These are phyloP conservation scores for Rotaria socialis DNA, from an alignment of 2,888 invertebrate genomes.

Conservation along the genomic window DNA sequence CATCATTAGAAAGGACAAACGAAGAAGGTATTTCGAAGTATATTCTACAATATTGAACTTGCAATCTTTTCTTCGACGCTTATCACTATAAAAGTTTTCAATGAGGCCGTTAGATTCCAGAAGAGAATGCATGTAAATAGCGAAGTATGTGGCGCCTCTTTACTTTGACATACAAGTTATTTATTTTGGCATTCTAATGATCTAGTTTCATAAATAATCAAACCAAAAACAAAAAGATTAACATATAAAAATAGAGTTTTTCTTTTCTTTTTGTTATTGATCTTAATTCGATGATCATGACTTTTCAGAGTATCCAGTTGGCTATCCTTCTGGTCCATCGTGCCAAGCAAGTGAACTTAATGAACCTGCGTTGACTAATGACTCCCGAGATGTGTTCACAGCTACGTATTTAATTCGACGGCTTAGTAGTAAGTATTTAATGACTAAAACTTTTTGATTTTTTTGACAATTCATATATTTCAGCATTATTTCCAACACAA, in stretches of 20 bases:
- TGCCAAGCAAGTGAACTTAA: neutral
- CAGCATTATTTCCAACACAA: conserved; percentile 5
- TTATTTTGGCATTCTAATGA: neutral
- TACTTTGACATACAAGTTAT: neutral
- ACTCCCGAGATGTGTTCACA: conserved; percentile 6
- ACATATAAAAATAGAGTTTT: too few species aligned
- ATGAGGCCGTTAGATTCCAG: neutral
- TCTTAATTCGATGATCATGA: neutral
- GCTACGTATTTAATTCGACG: conserved; percentile 18
- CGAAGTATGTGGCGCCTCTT: conserved; percentile 15
- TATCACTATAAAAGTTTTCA: neutral
- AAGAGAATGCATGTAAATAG: neutral
- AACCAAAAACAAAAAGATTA: too few species aligned
- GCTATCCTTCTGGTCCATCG: neutral
- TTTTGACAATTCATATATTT: neutral
- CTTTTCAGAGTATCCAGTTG: neutral
- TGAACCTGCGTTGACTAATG: neutral
- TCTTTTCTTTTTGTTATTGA: neutral
- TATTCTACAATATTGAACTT: neutral
- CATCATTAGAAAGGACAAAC: too few species aligned
- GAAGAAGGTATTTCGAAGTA: neutral
- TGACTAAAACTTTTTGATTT: neutral
- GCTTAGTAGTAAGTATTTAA: neutral
- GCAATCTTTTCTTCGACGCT: too few species aligned
- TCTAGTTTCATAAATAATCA: neutral